Evolutionary conservation across 1,140 invertebrate species (phyloP).

Genomic region (Zaprionus davidi): DNA sequence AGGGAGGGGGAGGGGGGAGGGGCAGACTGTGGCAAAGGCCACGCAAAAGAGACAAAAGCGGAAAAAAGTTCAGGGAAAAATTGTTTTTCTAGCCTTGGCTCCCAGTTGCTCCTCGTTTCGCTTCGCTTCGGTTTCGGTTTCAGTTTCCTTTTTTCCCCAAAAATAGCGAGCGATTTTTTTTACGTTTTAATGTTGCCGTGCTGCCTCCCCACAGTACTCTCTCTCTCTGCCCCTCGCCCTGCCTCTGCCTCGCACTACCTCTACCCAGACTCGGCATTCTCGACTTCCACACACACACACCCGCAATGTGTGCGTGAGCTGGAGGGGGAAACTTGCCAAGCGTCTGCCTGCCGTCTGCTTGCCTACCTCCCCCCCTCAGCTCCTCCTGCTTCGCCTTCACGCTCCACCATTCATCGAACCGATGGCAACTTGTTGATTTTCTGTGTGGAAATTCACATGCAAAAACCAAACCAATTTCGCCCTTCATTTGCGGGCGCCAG

Average conservation of each 20-base stretch:
- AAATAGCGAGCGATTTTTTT: constrained; percentile 54
- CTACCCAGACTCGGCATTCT: constrained; percentile 20
- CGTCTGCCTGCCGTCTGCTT: constrained; percentile 54
- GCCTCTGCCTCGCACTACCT: not conserved
- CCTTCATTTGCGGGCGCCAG: constrained; percentile 53
- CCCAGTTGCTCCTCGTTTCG: not conserved
- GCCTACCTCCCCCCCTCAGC: not conserved
- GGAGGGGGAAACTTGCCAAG: constrained; percentile 32
- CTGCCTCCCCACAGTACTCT: not conserved
- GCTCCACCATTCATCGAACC: constrained; percentile 52
- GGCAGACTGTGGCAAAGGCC: constrained; percentile 18
- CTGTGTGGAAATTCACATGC: constrained; percentile 52
- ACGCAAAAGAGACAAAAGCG: constrained; percentile 35
- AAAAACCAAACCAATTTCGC: constrained; percentile 60
- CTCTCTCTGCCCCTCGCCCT: not conserved
- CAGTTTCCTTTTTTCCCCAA: constrained; percentile 35
- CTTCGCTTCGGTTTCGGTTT: constrained; percentile 29
- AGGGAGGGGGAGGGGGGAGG: constrained; percentile 29
- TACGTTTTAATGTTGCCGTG: constrained; percentile 55
- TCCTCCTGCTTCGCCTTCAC: not conserved
- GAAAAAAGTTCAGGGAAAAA: constrained; percentile 69
- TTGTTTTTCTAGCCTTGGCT: constrained; percentile 60
- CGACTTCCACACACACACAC: constrained; percentile 26
- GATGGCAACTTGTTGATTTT: constrained; percentile 59
- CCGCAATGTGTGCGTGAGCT: constrained; percentile 36